phyloP scores from a whole-genome alignment of 2,888 invertebrate species.

The Exocentrus adspersus region DNA sequence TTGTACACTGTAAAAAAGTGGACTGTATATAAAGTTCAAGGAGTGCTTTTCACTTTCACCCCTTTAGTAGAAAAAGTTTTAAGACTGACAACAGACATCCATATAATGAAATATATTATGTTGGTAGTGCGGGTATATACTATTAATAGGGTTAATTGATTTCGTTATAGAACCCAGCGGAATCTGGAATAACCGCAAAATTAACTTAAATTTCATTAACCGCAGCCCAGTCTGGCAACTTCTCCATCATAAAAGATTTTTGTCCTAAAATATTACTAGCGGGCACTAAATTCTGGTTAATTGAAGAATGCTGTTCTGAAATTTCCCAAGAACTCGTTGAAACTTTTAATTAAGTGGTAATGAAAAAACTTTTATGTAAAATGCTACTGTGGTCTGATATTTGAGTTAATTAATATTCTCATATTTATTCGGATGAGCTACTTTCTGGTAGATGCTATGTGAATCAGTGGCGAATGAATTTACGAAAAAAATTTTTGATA shows the following conservation, averaged over 20 bases:
- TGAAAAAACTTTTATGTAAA: constrained; percentile 25
- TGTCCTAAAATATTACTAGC: constrained; percentile 22
- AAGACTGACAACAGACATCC: too few relatives aligned
- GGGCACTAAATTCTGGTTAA: constrained; percentile 21
- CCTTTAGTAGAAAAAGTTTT: too few relatives aligned
- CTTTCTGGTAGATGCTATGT: constrained; percentile 18
- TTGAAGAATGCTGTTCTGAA: constrained; percentile 25
- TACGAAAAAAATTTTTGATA: too few relatives aligned
- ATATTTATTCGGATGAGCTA: constrained; percentile 19
- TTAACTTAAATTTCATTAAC: constrained; percentile 10
- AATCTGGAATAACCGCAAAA: neutral
- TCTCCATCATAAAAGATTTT: constrained; percentile 12
- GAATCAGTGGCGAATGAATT: neutral
- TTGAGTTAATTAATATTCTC: constrained; percentile 27
- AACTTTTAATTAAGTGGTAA: constrained; percentile 27
- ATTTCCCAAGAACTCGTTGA: constrained; percentile 25
- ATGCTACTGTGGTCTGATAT: constrained; percentile 24
- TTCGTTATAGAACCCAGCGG: neutral
- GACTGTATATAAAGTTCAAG: neutral
- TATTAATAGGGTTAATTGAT: neutral
- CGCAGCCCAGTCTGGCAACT: constrained; percentile 2
- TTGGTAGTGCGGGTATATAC: neutral
- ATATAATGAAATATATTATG: neutral
- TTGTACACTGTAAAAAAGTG: neutral
- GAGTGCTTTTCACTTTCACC: too few relatives aligned